Percentiles rank a stretch among this genome's conserved stretches.
phyloP scores from a whole-genome alignment of 2,113 vertebrate genomes.

The Apodemus sylvaticus region DNA sequence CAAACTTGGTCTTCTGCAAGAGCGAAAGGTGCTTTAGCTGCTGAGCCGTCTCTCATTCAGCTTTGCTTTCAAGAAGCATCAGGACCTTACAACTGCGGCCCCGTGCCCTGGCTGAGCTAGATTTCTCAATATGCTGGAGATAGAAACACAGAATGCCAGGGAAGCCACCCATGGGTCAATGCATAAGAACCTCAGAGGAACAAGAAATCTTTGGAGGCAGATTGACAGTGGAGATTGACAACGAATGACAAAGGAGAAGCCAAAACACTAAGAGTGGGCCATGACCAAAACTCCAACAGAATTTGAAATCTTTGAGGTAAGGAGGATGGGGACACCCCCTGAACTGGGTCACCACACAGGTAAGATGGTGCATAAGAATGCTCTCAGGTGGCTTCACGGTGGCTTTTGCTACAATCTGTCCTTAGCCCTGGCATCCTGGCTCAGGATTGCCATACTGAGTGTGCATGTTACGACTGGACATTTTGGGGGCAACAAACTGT shows the following conservation, averaged over 20 bases:
- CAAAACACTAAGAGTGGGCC: not conserved
- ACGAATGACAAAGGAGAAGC: not conserved
- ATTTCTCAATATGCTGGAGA: not conserved
- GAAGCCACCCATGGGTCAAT: not conserved
- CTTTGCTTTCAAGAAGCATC: not conserved
- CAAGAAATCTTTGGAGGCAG: not conserved
- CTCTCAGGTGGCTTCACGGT: not conserved
- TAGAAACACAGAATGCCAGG: not conserved
- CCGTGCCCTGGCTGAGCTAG: not conserved
- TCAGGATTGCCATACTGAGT: fast-evolving
- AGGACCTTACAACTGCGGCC: not conserved
- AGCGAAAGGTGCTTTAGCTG: not conserved
- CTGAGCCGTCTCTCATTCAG: not conserved
- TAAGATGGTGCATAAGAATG: not conserved
- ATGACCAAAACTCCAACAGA: not conserved
- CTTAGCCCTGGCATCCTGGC: not conserved
- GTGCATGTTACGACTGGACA: fast-evolving
- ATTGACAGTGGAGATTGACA: too few species aligned
- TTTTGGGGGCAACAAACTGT: not conserved
- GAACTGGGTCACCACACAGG: not conserved
- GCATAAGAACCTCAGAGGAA: not conserved
- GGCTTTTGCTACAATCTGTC: not conserved
- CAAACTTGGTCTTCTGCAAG: not conserved
- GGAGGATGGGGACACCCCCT: not conserved
- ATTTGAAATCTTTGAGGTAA: not conserved